Percentiles rank a stretch among this genome's conserved stretches.
These are phyloP conservation scores for Ramphastos sulfuratus DNA, from an alignment of 2,113 vertebrate genomes.

Conservation along the genomic window DNA sequence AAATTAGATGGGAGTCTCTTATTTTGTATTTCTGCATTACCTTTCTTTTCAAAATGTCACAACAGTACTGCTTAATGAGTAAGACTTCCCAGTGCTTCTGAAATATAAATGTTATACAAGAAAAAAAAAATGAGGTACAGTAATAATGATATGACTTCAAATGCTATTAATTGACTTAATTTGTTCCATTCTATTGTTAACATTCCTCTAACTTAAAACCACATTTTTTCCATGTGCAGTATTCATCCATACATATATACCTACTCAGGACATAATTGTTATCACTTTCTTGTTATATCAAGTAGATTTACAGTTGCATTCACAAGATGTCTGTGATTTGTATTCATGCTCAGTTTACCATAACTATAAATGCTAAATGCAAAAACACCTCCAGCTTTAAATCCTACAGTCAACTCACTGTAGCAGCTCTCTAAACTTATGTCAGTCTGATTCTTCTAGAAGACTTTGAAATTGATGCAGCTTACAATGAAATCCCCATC, in stretches of 20 bases:
- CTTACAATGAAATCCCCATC: not conserved
- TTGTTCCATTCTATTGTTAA: not conserved
- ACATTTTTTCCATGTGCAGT: not conserved
- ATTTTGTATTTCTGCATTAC: not conserved
- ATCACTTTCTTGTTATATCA: not conserved
- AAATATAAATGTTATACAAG: not conserved
- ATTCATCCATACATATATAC: not conserved
- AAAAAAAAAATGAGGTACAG: not conserved
- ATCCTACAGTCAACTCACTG: not conserved
- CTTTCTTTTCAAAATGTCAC: not conserved
- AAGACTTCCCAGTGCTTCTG: not conserved
- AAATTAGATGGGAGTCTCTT: not conserved
- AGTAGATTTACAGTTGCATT: not conserved
- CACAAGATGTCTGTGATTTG: not conserved
- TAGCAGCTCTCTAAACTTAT: not conserved
- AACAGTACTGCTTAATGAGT: not conserved
- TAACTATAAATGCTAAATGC: not conserved
- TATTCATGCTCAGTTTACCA: not conserved
- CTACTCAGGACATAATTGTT: not conserved
- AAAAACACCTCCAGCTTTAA: not conserved
- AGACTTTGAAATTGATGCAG: not conserved
- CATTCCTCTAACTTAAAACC: not conserved
- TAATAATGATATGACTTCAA: not conserved
- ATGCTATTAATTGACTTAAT: not conserved
- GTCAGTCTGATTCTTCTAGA: constrained; percentile 4